phyloP scores from a whole-genome alignment of 92 coral and sea anemone species.

The Palythoa heliodiscus region DNA sequence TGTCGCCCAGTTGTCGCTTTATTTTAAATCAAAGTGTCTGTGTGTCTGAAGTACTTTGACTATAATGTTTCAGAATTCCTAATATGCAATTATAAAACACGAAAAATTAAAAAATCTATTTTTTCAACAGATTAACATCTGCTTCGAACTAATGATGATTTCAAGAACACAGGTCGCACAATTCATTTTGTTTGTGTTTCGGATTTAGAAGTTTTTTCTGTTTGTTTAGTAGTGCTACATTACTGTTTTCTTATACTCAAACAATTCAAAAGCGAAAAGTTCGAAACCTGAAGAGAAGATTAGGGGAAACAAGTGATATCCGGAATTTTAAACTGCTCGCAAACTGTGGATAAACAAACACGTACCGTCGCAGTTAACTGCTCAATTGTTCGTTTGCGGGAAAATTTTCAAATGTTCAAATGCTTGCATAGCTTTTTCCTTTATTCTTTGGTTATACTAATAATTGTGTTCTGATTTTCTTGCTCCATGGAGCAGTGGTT shows the following conservation, averaged over 20 bases:
- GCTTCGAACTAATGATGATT: neutral
- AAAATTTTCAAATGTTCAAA: no score
- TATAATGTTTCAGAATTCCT: no score
- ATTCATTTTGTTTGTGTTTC: neutral
- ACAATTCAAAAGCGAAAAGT: neutral
- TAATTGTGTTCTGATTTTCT: no score
- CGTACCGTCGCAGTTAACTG: no score
- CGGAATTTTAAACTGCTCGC: neutral
- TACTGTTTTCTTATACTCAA: neutral
- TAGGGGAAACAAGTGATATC: neutral
- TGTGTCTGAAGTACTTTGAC: no score
- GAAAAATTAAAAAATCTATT: neutral
- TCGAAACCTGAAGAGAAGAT: conserved; percentile 29
- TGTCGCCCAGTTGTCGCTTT: no score
- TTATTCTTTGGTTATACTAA: no score
- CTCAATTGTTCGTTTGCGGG: no score
- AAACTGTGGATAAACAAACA: neutral
- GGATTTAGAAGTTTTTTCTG: conserved; percentile 24
- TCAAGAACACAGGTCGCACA: neutral
- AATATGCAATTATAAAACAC: no score
- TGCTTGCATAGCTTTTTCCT: no score
- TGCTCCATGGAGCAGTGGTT: no score
- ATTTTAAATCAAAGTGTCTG: no score
- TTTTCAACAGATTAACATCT: conserved; percentile 30
- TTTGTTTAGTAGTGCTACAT: conserved; percentile 1